Conservation (phyloP, 2,113 vertebrate genomes). For the Carassius carassius region DNA sequence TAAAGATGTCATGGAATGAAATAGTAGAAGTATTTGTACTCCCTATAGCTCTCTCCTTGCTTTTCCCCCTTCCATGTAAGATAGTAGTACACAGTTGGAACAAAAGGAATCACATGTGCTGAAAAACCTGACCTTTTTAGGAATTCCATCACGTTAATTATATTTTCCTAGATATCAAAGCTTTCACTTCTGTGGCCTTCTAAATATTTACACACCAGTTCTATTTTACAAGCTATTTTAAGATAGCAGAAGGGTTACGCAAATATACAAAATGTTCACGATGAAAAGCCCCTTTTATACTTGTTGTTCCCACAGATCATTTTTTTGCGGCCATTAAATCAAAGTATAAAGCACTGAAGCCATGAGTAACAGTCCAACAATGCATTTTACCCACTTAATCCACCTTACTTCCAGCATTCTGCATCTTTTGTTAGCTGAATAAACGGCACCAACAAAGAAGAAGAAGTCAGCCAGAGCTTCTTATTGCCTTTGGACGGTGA, state of each 20-base stretch:
- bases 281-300: slow-evolving; percentile 2
- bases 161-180: background rate
- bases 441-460: slow-evolving; percentile 46
- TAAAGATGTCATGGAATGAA: slow-evolving; percentile 25
- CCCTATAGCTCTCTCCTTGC: slow-evolving; percentile 22
- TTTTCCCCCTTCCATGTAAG: background rate
- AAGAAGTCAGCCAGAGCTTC: slow-evolving; percentile 29
- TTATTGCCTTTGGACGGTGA: slow-evolving; percentile 30
- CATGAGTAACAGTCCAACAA: slow-evolving; percentile 27
- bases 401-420: slow-evolving; percentile 25
- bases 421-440: slow-evolving; percentile 44
- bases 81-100: background rate
- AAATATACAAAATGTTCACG: slow-evolving; percentile 17
- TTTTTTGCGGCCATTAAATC: background rate
- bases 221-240: slow-evolving; percentile 23
- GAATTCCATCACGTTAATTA: background rate
- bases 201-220: background rate
- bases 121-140: slow-evolving; percentile 47
- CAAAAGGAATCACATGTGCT: background rate
- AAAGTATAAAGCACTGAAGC: background rate
- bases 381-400: slow-evolving; percentile 30
- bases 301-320: background rate
- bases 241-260: background rate
- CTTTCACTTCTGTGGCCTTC: background rate
- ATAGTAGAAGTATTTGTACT: slow-evolving; percentile 43